Evolutionary conservation across 2,797 vertebrate genomes (phyloP).

Genomic region (Oryzias sinensis): DNA sequence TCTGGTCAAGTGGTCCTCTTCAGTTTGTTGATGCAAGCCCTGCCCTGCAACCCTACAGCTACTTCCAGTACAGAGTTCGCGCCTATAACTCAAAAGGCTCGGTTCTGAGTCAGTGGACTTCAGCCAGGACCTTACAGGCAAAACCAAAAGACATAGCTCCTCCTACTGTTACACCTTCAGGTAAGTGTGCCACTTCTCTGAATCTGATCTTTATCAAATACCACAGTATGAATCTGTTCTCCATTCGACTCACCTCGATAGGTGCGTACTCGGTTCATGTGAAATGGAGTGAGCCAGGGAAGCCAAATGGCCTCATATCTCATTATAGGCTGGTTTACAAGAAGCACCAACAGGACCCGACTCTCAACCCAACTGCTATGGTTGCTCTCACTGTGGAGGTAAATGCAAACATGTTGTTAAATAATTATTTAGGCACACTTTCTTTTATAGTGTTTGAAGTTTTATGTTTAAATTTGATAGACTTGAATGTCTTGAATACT

Average conservation of each 20-base stretch:
- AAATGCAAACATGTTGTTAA: slow-evolving; percentile 40
- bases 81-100: slow-evolving; percentile 83
- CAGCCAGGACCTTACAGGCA: slow-evolving; percentile 79
- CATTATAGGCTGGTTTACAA: slow-evolving; percentile 83
- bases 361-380: slow-evolving; percentile 68
- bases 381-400: slow-evolving; percentile 86
- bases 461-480: no score
- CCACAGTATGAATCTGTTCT: slow-evolving; percentile 1
- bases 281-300: slow-evolving; percentile 82
- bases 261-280: slow-evolving; percentile 75
- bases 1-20: slow-evolving; percentile 83
- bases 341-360: slow-evolving; percentile 77
- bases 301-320: slow-evolving; percentile 84
- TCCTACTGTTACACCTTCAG: slow-evolving; percentile 74
- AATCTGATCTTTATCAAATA: neutral
- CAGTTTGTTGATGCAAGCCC: slow-evolving; percentile 83
- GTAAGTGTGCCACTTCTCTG: slow-evolving; percentile 58
- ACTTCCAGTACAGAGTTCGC: slow-evolving; percentile 82
- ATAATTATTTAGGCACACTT: no score
- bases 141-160: slow-evolving; percentile 78
- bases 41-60: slow-evolving; percentile 79
- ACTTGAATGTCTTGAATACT: no score
- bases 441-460: no score
- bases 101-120: slow-evolving; percentile 82
- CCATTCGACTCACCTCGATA: slow-evolving; percentile 30